Percentiles rank a stretch among this genome's conserved stretches.
Evolutionary conservation across 2,797 vertebrate species (phyloP).

Genomic region (Sebastes taczanowskii): DNA sequence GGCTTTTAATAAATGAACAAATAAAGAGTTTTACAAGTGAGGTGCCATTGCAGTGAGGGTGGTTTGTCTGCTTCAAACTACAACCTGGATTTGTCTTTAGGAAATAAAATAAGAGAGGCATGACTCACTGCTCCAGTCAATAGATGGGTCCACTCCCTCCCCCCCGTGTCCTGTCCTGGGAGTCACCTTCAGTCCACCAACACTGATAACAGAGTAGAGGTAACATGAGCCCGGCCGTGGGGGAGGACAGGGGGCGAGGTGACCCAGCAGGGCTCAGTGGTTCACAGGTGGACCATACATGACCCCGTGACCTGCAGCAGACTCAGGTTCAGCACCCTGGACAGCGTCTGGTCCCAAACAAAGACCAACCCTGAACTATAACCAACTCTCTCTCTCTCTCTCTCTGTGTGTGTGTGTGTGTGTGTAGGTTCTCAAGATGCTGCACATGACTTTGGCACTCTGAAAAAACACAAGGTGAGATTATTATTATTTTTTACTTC

Average conservation of each 20-base stretch:
- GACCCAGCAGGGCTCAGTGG: slow-evolving; percentile 11
- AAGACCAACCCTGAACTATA: not conserved
- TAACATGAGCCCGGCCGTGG: slow-evolving; percentile 24
- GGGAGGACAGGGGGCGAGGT: not conserved
- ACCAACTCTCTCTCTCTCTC: not conserved
- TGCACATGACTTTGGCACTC: slow-evolving; percentile 89
- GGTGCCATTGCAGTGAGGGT: not conserved
- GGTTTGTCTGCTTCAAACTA: not conserved
- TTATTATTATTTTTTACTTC: not conserved
- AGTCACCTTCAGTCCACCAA: slow-evolving; percentile 1
- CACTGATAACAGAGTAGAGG: not conserved
- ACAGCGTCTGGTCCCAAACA: not conserved
- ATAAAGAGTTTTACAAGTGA: not conserved
- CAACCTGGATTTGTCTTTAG: not conserved
- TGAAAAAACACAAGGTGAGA: slow-evolving; percentile 90
- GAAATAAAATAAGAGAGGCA: not conserved
- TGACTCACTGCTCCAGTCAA: not conserved
- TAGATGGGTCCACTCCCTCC: not conserved
- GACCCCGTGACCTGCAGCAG: slow-evolving; percentile 35
- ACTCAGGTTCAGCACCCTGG: not conserved
- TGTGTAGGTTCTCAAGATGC: slow-evolving; percentile 91
- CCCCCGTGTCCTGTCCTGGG: not conserved
- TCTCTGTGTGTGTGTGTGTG: slow-evolving; percentile 26
- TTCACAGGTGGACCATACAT: slow-evolving; percentile 22
- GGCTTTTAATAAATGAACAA: not conserved